Evolutionary conservation across 2,113 vertebrate genomes (phyloP).

Genomic region (Corvus cornix): DNA sequence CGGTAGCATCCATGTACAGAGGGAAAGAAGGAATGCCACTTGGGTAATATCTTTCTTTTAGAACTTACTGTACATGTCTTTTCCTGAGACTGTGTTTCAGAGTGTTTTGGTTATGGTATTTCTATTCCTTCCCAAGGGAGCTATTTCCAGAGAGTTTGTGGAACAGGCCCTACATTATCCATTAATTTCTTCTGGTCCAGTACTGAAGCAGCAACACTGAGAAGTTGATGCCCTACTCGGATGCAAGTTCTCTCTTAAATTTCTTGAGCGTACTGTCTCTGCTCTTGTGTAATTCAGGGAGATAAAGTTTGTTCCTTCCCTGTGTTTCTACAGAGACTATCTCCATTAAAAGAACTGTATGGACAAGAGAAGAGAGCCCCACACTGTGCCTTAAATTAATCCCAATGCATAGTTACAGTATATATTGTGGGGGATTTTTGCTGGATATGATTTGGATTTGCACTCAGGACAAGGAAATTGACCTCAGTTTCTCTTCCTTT

Average conservation of each 20-base stretch:
- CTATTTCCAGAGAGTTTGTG: background rate
- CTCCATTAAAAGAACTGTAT: background rate
- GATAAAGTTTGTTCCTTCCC: background rate
- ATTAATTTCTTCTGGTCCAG: background rate
- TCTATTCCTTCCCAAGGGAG: background rate
- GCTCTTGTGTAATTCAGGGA: background rate
- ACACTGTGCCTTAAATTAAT: background rate
- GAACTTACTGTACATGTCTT: background rate
- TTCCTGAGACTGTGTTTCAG: background rate
- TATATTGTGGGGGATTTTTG: background rate
- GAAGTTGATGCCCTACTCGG: background rate
- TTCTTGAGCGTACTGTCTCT: background rate
- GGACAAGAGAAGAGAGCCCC: background rate
- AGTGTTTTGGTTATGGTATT: background rate
- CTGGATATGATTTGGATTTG: background rate
- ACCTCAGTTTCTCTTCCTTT: background rate
- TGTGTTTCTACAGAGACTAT: background rate
- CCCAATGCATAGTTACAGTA: background rate
- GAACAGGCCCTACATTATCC: background rate
- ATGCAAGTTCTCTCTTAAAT: background rate
- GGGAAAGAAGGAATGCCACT: background rate
- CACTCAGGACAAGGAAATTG: background rate
- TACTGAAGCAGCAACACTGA: background rate
- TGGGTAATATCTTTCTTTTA: background rate
- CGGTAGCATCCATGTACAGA: background rate